Evolutionary conservation across 2,113 vertebrate genomes (phyloP), one percentile per base, ranked within the genome.

Genomic region (Tretioscincus oriximinensis): DNA sequence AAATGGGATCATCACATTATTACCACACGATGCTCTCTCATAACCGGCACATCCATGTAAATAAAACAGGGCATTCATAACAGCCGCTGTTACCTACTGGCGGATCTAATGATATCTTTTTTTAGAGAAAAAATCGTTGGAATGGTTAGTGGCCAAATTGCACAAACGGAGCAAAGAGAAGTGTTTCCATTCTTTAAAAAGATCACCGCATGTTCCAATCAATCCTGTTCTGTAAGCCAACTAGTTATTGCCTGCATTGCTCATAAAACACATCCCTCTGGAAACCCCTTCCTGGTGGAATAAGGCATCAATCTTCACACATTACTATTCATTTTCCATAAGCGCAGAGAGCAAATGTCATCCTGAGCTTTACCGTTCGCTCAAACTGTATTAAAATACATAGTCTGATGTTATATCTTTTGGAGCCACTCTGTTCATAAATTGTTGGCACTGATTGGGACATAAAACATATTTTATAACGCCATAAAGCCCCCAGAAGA

Each of bases 391-490:
- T 94, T 92, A 92, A 92, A 94, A 94, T 89, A 92, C 87, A 88
- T 87, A 83, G 90, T 83, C 85, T 83, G 86, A 82, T 90, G 89
- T 88, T 92, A 85, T 80, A 90, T 90, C 91, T 88, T 77, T 76
- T 77, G 0, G 0, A 88, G 86, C 87, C 79, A 82, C 85, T 83
- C 88, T 90, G 60, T 91, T 90, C 93, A 94, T 94, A 94, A 94
- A 93, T 94, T 93, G 90, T 90, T 18, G 0, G 86, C 45, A 77
- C 90, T 92, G 92, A 94, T 94, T 93, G 90, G 89, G 90, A 92
- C 87, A 92, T 93, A 93, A 93, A 94, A 83, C 87, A 87, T 92
- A 85, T 91, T 93, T 94, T 93, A 94, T 82, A 92, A 92, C 49
- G 66, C 86, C 86, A 90, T 93, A 94, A 92, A 94, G 85, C 73